These are phyloP conservation scores for Natator depressus DNA, from an alignment of 2,113 vertebrate genomes.

Conservation along the genomic window DNA sequence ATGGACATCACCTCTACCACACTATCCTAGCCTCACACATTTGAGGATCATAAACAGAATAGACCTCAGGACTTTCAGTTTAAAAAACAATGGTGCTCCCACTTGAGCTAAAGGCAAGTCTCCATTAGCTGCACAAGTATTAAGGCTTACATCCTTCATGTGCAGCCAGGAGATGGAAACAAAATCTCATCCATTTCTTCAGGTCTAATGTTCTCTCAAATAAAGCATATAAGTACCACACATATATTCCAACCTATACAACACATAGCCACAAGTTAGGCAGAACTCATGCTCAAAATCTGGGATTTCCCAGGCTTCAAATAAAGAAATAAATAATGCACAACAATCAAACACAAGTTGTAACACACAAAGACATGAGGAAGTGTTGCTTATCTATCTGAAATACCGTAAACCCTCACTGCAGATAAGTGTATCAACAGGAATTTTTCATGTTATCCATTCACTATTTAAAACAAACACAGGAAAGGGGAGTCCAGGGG, in stretches of 20 bases:
- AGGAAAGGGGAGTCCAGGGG: neutral
- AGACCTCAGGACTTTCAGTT: conserved; percentile 16
- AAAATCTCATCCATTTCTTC: neutral
- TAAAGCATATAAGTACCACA: neutral
- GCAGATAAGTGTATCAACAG: neutral
- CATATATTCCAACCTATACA: neutral
- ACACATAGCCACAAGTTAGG: neutral
- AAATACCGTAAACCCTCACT: neutral
- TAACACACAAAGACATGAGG: neutral
- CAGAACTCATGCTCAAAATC: neutral
- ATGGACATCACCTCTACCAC: neutral
- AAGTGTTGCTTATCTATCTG: neutral
- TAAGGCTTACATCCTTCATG: neutral
- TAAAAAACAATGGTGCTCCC: neutral
- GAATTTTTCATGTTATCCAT: neutral
- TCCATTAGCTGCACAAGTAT: neutral
- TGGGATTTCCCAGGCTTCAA: neutral
- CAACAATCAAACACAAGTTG: neutral
- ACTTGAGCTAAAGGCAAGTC: neutral
- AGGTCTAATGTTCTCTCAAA: neutral
- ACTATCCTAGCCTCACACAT: conserved; percentile 21
- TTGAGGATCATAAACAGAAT: conserved; percentile 22
- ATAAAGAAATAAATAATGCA: neutral
- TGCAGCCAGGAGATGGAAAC: neutral
- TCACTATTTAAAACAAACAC: neutral